Base-by-base conservation (phyloP, 2,113 vertebrate genomes). In the Rallus limicola region DNA sequence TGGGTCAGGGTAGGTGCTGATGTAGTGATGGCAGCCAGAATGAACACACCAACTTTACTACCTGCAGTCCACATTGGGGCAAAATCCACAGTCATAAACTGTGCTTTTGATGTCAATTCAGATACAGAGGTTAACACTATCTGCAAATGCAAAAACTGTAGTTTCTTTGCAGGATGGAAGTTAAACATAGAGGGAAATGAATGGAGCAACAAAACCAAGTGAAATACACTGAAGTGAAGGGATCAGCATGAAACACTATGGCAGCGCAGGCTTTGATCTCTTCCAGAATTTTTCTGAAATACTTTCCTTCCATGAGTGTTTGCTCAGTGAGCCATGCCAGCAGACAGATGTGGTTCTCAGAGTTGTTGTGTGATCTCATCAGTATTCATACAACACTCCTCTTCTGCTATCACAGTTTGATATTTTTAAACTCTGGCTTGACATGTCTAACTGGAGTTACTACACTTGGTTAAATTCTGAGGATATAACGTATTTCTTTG, bases 41-140 rank as follows among this genome's bases (percentile, higher is more conserved):
- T 5, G 10, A 53, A 33, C 28, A 19, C 15, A 69, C 17, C 14
- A 46, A 56, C 0, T 0, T 9, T 34, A 60, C 6, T 50, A 59
- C 10, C 18, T 59, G 31, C 4, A 2, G 13, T 28, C 16, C 6
- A 40, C 8, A 4, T 7, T 68, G 10, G 8, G 24, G 3, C 16
- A 75, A 63, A 53, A 26, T 18, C 44, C 16, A n/a, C 25, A 42
- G 36, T 52, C 4, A 6, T 40, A 75, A 67, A 53, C 31, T 60
- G 21, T 48, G 21, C 0, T 55, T 74, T 69, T 70, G 34, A 23
- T 58, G 40, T 24, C 55, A 65, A 24, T 74, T 81, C 44, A 78
- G 34, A 58, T 33, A 12, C 5, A 31, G 33, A 67, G 10, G 15
- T 69, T 80, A 72, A 78, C 38, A 21, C 1, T 34, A 5, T 21